Evolutionary conservation across 2,888 invertebrate genomes (phyloP).

Genomic region (Sphinx pinastri): DNA sequence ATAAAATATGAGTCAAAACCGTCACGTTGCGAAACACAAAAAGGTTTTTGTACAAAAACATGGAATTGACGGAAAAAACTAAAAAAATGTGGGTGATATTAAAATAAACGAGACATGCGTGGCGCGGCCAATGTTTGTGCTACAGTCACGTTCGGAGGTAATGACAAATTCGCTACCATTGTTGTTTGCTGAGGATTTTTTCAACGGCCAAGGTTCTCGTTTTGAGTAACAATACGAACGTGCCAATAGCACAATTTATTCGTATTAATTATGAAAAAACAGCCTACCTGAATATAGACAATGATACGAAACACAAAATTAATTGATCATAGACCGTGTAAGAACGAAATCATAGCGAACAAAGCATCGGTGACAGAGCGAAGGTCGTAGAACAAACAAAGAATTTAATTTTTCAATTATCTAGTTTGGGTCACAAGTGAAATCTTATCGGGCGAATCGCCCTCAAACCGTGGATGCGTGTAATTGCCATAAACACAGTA

Average conservation of each 20-base stretch:
- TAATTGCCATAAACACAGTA: slow-evolving; percentile 76
- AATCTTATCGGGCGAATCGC: slow-evolving; percentile 67
- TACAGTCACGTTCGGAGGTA: slow-evolving; percentile 75
- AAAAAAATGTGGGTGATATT: slow-evolving; percentile 75
- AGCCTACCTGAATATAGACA: slow-evolving; percentile 3
- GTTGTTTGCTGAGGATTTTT: slow-evolving; percentile 71
- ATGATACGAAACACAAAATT: slow-evolving; percentile 13
- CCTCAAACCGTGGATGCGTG: slow-evolving; percentile 79
- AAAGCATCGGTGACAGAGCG: slow-evolving; percentile 13
- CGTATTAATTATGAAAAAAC: slow-evolving; percentile 63
- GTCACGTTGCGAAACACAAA: slow-evolving; percentile 68
- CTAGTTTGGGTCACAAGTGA: slow-evolving; percentile 75
- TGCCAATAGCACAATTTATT: slow-evolving; percentile 71
- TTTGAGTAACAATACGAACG: slow-evolving; percentile 72
- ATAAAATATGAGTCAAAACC: slow-evolving; percentile 53
- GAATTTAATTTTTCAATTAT: slow-evolving; percentile 66
- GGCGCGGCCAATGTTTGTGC: slow-evolving; percentile 62
- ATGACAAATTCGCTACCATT: slow-evolving; percentile 78
- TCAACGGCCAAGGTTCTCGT: slow-evolving; percentile 69
- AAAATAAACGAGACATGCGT: slow-evolving; percentile 70
- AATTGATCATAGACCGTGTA: not conserved
- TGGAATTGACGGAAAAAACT: slow-evolving; percentile 62
- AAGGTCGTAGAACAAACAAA: slow-evolving; percentile 56
- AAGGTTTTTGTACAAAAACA: slow-evolving; percentile 54
- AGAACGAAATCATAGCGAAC: slow-evolving; percentile 4